Evolutionary conservation across 2,797 vertebrate genomes (phyloP), one percentile per base, ranked within the genome.

Genomic region (Argentina silus): DNA sequence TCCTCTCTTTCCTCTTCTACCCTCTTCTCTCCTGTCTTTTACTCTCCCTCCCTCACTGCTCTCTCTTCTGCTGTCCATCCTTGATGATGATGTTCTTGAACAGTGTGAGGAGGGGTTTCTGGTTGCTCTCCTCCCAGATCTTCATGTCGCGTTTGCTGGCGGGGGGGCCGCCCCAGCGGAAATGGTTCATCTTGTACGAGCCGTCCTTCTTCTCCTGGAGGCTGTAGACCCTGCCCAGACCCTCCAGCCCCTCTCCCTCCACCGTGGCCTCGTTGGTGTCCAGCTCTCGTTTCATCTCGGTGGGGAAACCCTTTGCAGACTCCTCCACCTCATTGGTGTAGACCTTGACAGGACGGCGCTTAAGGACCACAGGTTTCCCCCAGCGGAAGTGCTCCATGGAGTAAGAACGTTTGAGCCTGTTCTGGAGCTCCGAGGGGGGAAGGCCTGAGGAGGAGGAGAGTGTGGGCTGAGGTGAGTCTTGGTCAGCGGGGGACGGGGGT

Each of bases 341-440:
- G 42, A 96, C 94, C 87, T 96, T 98, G 84, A 96, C 74, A 0
- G 96, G 95, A 5, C 96, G 92, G 78, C 96, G 93, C 72, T 98
- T 98, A 74, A 94, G 92, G 0, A 96, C 97, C 1, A 96, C 95
- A 0, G 97, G 97, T 70, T 98, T 98, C 0, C 96, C 95, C 97
- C 97, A 98, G 21, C 97, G 95, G 84, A 99, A 98, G 67, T 99
- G 97, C 90, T 98, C 96, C 97, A 98, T 98, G 81, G 96, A 96
- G 75, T 98, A 97, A 21, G 96, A 96, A 47, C 95, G 94, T 78
- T 97, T 98, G 68, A 72, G 42, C 11, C 69, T 55, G 19, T 62
- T 48, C 23, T 78, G 83, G 56, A 7, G 88, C 17, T 79, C 62
- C 9, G 80, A 76, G 70, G 82, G 53, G 76, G 55, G 57, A 36